phyloP scores from a whole-genome alignment of 2,113 vertebrate genomes.

The Tylochromis polylepis region DNA sequence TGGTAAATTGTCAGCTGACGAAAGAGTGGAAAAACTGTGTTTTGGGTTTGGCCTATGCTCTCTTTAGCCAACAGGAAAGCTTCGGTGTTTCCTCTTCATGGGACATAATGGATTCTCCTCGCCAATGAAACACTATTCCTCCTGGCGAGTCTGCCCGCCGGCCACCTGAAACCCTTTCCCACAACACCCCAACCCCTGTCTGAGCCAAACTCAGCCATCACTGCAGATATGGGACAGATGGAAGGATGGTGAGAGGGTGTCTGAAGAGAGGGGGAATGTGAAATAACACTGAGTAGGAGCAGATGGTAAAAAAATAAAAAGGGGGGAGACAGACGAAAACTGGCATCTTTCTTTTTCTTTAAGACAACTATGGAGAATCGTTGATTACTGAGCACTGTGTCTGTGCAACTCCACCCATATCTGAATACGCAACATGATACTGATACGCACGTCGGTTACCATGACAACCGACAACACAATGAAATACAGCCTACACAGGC shows the following conservation, averaged over 20 bases:
- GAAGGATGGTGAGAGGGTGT: conserved; percentile 15
- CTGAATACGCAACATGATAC: conserved; percentile 29
- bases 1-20: conserved; percentile 66
- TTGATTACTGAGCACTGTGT: conserved; percentile 32
- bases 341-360: background rate
- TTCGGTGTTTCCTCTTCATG: conserved; percentile 63
- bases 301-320: conserved; percentile 29
- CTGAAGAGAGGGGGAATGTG: conserved; percentile 12
- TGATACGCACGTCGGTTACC: conserved; percentile 7
- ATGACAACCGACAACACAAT: conserved; percentile 30
- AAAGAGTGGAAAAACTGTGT: conserved; percentile 63
- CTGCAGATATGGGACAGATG: conserved; percentile 48
- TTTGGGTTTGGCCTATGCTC: conserved; percentile 53
- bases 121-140: conserved; percentile 69
- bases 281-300: conserved; percentile 32
- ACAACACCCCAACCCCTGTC: conserved; percentile 28
- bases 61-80: conserved; percentile 64
- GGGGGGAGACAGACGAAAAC: background rate
- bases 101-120: conserved; percentile 74
- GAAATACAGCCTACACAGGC: background rate
- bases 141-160: conserved; percentile 32
- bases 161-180: conserved; percentile 69
- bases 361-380: conserved; percentile 22
- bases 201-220: conserved; percentile 27
- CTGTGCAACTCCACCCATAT: conserved; percentile 30